phyloP scores from a whole-genome alignment of 2,888 invertebrate species.

The Chaetogeoica ovagalla region DNA sequence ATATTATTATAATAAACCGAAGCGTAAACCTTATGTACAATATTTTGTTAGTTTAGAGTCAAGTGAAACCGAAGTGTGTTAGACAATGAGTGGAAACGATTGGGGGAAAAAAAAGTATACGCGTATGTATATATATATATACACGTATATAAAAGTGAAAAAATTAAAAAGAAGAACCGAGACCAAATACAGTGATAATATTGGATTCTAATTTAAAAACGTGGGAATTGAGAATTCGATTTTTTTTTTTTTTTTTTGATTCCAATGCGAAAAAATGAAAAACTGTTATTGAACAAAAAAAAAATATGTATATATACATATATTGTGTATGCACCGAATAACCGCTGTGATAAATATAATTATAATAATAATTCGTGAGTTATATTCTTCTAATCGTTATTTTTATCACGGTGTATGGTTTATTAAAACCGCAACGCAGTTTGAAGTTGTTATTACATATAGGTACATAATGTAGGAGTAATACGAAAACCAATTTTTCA shows the following conservation, averaged over 20 bases:
- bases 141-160: background rate
- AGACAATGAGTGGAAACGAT: background rate
- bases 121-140: too few relatives aligned
- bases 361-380: background rate
- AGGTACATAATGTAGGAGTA: background rate
- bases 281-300: too few relatives aligned
- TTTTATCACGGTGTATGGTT: background rate
- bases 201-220: too few relatives aligned
- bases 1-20: background rate
- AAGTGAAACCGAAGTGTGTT: background rate
- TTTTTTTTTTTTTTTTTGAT: too few relatives aligned
- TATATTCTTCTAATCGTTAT: background rate
- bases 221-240: too few relatives aligned
- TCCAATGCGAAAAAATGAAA: too few relatives aligned
- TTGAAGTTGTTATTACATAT: background rate
- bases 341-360: too few relatives aligned
- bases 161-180: background rate
- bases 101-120: background rate
- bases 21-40: background rate
- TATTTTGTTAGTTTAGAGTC: background rate
- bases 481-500: constrained; percentile 1
- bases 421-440: background rate
- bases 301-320: too few relatives aligned
- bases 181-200: too few relatives aligned
- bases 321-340: too few relatives aligned